These are phyloP conservation scores for Pachyramphus minor DNA, from an alignment of 2,113 vertebrate species.

Conservation along the genomic window DNA sequence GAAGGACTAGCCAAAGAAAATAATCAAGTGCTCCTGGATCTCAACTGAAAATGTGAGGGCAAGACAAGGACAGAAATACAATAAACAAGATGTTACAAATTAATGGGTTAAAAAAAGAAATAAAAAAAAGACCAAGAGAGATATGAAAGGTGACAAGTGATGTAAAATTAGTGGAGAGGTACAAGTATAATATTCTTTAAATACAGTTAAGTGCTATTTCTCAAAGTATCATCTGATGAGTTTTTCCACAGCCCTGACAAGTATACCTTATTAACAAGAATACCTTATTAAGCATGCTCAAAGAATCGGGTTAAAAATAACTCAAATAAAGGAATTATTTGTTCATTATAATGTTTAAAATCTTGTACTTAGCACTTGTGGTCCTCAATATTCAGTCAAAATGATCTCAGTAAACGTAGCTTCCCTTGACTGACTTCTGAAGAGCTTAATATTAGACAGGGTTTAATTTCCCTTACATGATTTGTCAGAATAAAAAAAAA, in stretches of 20 bases:
- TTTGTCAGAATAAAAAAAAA: neutral
- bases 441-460: neutral
- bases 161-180: neutral
- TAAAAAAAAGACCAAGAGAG: neutral
- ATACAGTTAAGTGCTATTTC: neutral
- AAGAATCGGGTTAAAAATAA: neutral
- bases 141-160: neutral
- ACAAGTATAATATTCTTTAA: neutral
- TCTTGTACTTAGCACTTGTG: neutral
- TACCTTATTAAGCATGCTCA: neutral
- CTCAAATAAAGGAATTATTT: neutral
- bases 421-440: neutral
- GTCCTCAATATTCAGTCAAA: neutral
- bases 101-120: neutral
- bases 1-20: neutral
- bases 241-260: neutral
- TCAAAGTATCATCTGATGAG: neutral
- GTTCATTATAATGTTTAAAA: neutral
- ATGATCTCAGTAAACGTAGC: neutral
- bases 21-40: neutral
- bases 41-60: neutral
- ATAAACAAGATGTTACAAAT: neutral
- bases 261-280: neutral
- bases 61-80: neutral
- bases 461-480: neutral